Conservation (phyloP, 2,113 vertebrate genomes). For the Nanorana parkeri region DNA sequence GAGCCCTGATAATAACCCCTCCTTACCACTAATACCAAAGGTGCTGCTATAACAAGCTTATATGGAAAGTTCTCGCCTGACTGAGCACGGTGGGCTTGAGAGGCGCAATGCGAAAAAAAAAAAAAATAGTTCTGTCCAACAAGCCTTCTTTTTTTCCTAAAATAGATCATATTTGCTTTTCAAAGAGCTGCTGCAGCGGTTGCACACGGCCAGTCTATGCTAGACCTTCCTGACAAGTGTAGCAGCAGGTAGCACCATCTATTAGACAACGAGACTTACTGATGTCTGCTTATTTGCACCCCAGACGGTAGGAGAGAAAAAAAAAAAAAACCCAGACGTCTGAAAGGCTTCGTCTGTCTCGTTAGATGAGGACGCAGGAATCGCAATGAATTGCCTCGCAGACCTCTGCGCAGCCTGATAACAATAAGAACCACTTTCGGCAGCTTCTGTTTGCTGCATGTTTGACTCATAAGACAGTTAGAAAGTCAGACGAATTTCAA, state of each 20-base stretch:
- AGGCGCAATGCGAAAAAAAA: too few relatives aligned
- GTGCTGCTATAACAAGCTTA: too few relatives aligned
- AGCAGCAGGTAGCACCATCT: neutral
- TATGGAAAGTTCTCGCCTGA: neutral
- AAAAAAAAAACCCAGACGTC: conserved; percentile 43
- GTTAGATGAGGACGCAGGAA: neutral
- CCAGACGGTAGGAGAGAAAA: conserved; percentile 13
- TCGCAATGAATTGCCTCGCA: neutral
- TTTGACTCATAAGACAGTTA: neutral
- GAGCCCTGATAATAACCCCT: neutral
- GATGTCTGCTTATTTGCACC: conserved; percentile 4
- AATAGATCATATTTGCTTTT: neutral
- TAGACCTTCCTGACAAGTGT: neutral
- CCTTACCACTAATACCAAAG: too few relatives aligned
- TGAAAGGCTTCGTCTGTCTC: conserved; percentile 28
- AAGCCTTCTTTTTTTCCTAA: too few relatives aligned
- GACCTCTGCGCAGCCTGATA: conserved; percentile 13
- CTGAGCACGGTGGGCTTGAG: neutral
- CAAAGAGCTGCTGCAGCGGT: conserved; percentile 9
- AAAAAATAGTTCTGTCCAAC: too few relatives aligned
- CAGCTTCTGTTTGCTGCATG: neutral
- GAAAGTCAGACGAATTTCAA: too few relatives aligned
- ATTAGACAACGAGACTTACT: neutral
- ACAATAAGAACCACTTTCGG: neutral
- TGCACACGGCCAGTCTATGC: neutral